Base-by-base conservation (phyloP, 1,140 invertebrate genomes). In the Sminthurides bifidus region DNA sequence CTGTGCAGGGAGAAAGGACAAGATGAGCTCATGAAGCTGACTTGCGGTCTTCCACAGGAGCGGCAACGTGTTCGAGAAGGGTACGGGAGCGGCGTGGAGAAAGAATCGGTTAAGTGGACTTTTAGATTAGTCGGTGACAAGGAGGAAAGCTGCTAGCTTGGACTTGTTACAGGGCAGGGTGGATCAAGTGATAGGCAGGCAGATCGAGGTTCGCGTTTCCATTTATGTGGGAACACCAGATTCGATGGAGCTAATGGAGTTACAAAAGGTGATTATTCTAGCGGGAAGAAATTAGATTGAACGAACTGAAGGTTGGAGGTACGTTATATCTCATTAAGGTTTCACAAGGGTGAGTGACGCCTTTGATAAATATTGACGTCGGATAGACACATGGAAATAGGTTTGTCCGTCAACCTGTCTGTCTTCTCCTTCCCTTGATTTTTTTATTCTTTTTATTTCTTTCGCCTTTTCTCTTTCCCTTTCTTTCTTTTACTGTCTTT, bases 281-380 rank as follows among this genome's bases (percentile, higher is more conserved):
- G 44, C 44, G 44, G 30, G 24, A 48, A 48, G 44, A 27, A 48
- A 48, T 48, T 48, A 27, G 44, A 48, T 48, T 48, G 44, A 48
- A 48, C 30, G 12, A 48, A 48, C 24, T 48, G 12, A 48, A 48
- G 44, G 19, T 8, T 24, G 44, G 3, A 48, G 44, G 44, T 30
- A 48, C 30, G 44, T 21, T 48, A 27, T 48, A 48, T 48, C 44
- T 48, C 44, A 48, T 48, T 48, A 48, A 48, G 19, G 44, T 48
- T 48, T 48, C 44, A 48, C 44, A 19, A 27, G 21, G 24, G 44
- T 48, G 44, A 48, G 21, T 48, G 44, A 48, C 44, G 44, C 44
- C 44, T 48, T 48, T 48, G 44, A 48, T 48, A 48, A 48, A 48
- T 48, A 48, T 48, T 48, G 44, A 48, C 44, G 44, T 48, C 24